Conservation (phyloP, 2,797 vertebrate species). For the Microtus californicus region DNA sequence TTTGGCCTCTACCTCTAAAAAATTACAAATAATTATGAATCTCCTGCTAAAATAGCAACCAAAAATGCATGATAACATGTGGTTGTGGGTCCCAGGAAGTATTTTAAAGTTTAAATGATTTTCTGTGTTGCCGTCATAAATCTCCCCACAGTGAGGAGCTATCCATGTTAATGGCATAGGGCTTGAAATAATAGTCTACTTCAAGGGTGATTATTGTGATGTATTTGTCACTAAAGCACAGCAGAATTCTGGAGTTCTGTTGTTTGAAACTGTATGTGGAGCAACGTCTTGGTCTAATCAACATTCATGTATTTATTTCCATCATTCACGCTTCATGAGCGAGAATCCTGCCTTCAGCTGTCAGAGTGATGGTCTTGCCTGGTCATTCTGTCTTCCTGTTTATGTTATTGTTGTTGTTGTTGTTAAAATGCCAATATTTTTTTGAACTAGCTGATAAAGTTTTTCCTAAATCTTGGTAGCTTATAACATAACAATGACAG, state of each 20-base stretch:
- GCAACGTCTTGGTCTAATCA: neutral
- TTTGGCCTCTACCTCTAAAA: neutral
- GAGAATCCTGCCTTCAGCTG: neutral
- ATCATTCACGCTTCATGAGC: neutral
- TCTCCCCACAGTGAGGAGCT: neutral
- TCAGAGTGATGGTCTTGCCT: neutral
- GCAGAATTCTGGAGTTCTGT: neutral
- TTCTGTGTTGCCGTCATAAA: constrained; percentile 18
- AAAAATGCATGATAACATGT: neutral
- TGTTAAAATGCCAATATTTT: neutral
- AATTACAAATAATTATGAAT: neutral
- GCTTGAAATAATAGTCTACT: neutral
- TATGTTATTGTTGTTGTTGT: too few relatives aligned
- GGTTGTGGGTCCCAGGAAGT: neutral
- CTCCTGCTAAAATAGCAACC: neutral
- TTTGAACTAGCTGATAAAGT: neutral
- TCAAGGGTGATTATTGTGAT: too few relatives aligned
- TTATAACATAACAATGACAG: neutral
- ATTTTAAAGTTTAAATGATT: constrained; percentile 23
- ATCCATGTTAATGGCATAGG: neutral
- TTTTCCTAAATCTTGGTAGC: neutral
- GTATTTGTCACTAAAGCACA: neutral
- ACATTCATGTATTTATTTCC: neutral
- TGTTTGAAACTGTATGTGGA: neutral
- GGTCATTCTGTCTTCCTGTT: neutral